Evolutionary conservation across 1,140 invertebrate species (phyloP).

Genomic region (Protaetia brevitarsis): DNA sequence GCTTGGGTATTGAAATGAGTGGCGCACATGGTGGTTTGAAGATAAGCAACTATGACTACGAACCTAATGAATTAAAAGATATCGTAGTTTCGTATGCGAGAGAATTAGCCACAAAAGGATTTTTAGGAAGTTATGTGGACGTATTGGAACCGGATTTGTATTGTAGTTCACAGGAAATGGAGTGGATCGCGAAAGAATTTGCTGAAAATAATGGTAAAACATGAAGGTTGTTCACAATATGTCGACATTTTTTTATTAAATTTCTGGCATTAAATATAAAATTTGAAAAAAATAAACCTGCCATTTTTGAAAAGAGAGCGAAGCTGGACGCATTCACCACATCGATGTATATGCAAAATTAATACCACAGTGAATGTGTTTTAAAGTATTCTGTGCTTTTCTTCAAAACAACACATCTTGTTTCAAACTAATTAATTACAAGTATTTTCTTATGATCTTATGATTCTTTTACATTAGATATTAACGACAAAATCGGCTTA

Average conservation of each 20-base stretch:
- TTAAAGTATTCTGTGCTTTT: too few relatives aligned
- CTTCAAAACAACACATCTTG: too few relatives aligned
- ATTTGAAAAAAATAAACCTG: too few relatives aligned
- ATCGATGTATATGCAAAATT: too few relatives aligned
- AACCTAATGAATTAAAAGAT: conserved; percentile 74
- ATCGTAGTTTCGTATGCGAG: conserved; percentile 81
- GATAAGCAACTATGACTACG: conserved; percentile 78
- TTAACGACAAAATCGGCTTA: conserved; percentile 26
- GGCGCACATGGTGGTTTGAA: conserved; percentile 85
- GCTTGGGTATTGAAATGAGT: conserved; percentile 76
- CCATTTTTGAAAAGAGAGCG: too few relatives aligned
- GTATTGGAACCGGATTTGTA: conserved; percentile 84
- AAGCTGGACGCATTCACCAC: too few relatives aligned
- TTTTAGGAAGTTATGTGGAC: conserved; percentile 76
- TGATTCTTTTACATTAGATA: background rate
- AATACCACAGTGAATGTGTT: too few relatives aligned
- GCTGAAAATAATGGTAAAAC: background rate
- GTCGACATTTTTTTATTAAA: too few relatives aligned
- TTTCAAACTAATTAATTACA: too few relatives aligned
- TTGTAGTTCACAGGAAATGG: conserved; percentile 77
- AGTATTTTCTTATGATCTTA: too few relatives aligned
- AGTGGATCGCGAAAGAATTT: conserved; percentile 69
- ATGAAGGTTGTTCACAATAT: too few relatives aligned
- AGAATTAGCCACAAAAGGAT: conserved; percentile 82
- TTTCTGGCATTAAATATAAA: too few relatives aligned